phyloP scores from a whole-genome alignment of 2,888 invertebrate species.

The Pemphredon lugubris region DNA sequence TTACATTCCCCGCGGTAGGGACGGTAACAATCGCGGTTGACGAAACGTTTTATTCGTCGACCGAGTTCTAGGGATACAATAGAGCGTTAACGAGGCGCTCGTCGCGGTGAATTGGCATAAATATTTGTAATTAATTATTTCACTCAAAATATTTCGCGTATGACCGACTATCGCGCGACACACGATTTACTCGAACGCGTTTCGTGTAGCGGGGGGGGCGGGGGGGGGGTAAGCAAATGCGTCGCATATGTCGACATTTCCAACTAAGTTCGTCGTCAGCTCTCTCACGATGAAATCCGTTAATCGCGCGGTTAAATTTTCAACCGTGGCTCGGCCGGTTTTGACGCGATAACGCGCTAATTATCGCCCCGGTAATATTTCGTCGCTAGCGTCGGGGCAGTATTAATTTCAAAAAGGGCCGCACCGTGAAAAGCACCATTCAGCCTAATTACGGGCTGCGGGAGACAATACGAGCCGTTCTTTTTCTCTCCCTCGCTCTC shows the following conservation, averaged over 20 bases:
- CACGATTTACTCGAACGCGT: no score
- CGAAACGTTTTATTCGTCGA: no score
- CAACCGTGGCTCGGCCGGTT: conserved; percentile 54
- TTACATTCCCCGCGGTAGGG: no score
- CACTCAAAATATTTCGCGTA: no score
- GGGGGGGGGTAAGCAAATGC: background rate
- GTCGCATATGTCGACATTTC: conserved; percentile 24
- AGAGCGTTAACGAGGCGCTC: no score
- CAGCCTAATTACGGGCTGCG: conserved; percentile 68
- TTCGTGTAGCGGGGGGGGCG: no score
- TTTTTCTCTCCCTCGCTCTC: conserved; percentile 16
- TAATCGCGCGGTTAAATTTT: conserved; percentile 66
- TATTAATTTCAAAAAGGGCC: conserved; percentile 67
- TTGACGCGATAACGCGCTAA: conserved; percentile 70
- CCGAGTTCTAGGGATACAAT: no score
- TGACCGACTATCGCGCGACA: no score
- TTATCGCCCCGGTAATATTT: conserved; percentile 68
- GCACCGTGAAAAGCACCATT: conserved; percentile 67
- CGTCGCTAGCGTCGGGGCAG: conserved; percentile 58
- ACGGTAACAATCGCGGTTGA: no score
- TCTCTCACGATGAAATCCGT: conserved; percentile 51
- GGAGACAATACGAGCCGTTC: conserved; percentile 63
- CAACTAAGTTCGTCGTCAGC: conserved; percentile 3
- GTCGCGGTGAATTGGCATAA: no score
- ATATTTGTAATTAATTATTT: no score